Base-by-base conservation (phyloP, 2,797 vertebrate species). In the Buceros bicornis region DNA sequence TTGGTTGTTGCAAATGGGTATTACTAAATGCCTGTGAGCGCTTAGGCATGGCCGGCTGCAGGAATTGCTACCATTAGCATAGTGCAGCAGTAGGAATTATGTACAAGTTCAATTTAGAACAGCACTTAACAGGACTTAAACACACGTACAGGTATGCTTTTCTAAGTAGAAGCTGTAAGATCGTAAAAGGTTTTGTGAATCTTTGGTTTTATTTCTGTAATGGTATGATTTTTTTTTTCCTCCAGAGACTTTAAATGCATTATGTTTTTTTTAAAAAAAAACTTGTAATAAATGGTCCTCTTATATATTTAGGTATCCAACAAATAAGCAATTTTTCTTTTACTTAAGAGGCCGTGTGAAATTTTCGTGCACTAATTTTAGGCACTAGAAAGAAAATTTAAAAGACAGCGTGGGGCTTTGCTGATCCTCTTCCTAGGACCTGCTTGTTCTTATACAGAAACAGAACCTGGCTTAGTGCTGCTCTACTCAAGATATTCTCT, bases 21-120 rank as follows among this genome's bases (percentile, higher is more conserved):
- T 71, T 91, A 71, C 29, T 69, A 73, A 90, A 88, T 22, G 37
- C 43, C 35, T 54, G 9, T 14, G 31, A 84, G 78, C 2, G 1
- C 43, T 73, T 66, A 17, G 11, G 8, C 51, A 62, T 37, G 61
- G 47, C 29, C 69, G 76, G 70, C 60, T 93, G 42, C 83, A 64
- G 42, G 56, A 77, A n/a, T 89, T 67, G 21, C 7, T 66, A 47
- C n/a, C 37, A 45, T 83, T 84, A 92, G 42, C 25, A 19, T 47
- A 81, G 69, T 33, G 6, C 42, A 87, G n/a, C 25, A 87, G 47
- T 35, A 86, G 42, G 42, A 93, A 80, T 77, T 65, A 43, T 8
- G 11, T 33, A 25, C 26, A 35, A 53, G 42, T 87, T 93, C 83
- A 57, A 31, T 82, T 87, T 92, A 74, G 65, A 91, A 35, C 26